Percentiles rank a stretch among this genome's conserved stretches.
Evolutionary conservation across 2,113 vertebrate genomes (phyloP).

Genomic region (Buteo buteo): DNA sequence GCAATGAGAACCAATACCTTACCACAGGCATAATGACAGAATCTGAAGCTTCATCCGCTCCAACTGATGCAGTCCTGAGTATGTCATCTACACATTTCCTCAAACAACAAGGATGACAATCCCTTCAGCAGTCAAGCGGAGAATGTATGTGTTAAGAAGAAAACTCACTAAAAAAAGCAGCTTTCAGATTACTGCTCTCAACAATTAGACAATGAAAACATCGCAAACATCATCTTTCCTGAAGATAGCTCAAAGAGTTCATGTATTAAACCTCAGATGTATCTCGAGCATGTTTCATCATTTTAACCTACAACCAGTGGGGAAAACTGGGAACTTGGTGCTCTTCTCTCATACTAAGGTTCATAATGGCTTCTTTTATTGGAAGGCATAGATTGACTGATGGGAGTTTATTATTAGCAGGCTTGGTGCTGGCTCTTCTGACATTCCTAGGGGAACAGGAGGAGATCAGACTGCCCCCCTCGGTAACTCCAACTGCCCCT

Average conservation of each 20-base stretch:
- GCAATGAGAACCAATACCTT: neutral
- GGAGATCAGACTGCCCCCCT: neutral
- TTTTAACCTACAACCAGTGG: neutral
- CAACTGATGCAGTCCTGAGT: neutral
- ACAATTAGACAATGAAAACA: neutral
- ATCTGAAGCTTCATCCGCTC: neutral
- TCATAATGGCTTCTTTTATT: neutral
- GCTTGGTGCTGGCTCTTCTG: neutral
- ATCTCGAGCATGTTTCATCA: neutral
- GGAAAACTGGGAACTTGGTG: neutral
- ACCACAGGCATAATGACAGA: neutral
- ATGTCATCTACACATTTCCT: neutral
- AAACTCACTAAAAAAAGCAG: neutral
- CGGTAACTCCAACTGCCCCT: neutral
- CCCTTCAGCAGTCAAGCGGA: neutral
- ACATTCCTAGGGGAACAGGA: neutral
- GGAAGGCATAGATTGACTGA: neutral
- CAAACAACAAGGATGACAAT: neutral
- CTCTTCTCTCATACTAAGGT: neutral
- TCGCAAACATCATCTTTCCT: neutral
- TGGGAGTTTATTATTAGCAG: neutral
- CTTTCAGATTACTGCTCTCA: neutral
- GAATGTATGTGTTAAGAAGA: neutral
- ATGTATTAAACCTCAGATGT: neutral
- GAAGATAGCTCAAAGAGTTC: neutral